Base-by-base conservation (phyloP, 2,888 invertebrate species). In the Sisyra nigra region DNA sequence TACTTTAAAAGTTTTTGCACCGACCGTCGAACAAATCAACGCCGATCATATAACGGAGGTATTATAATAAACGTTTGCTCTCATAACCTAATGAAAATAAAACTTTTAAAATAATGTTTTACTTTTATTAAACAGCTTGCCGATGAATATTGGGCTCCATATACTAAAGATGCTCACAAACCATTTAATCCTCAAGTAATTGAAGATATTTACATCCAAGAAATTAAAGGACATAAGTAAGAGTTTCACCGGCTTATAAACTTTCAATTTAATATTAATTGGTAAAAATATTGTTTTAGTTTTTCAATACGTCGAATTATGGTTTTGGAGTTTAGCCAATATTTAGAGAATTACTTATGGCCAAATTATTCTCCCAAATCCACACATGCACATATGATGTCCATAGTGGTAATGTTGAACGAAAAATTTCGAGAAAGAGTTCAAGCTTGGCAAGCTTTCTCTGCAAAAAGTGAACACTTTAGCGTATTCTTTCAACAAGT, bases 391-490 rank as follows among this genome's bases (percentile, higher is more conserved):
- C 94, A 96, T 60, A 76, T 94, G 56, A 78, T 98, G 78, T 94
- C 96, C 0, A 91, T 98, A 49, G 86, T 93, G n/a, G 82, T 89
- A 1, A 92, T 98, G 88, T 80, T 97, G 37, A 99, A 98, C 67
- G 97, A 98, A 60, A 99, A 99, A 61, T 93, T 94, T 57, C 71
- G 97, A 2, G 98, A 99, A 63, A 69, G 97, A 42, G 93, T 97
- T 7, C 88, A 87, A 47, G 91, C 94, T 3, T 99, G 97, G 97
- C 80, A 86, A 67, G 76, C 82, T 1, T 92, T 96, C 55, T 76
- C 84, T 47, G 78, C 79, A 50, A 69, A 74, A 43, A 76, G 83
- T 0, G 74, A 78, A 2, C 74, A 86, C 48, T 91, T 91, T 58
- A 70, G 80, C 0, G 76, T 74, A 2, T 88, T 92, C 56, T 87